Evolutionary conservation across 1,140 invertebrate genomes (phyloP).

Genomic region (Zaprionus ornatus): DNA sequence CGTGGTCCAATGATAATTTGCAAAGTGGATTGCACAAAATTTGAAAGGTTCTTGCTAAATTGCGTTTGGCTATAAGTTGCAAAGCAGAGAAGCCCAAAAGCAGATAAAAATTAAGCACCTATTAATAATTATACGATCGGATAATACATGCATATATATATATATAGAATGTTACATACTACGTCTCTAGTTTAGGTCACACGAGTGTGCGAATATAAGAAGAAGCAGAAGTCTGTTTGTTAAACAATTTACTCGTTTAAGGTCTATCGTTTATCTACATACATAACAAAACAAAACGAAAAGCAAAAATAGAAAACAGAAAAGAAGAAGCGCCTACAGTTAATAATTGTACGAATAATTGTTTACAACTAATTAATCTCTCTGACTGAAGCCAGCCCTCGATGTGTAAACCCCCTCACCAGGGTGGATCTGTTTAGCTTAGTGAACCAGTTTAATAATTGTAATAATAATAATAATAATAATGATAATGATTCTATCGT

Average conservation of each 20-base stretch:
- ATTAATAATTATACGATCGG: constrained; percentile 3
- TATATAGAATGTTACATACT: constrained; percentile 29
- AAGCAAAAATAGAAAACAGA: background rate
- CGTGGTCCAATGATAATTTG: constrained; percentile 74
- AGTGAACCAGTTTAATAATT: constrained; percentile 32
- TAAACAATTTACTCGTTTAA: constrained; percentile 80
- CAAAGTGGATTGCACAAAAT: constrained; percentile 65
- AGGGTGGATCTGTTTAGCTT: constrained; percentile 24
- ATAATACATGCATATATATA: constrained; percentile 35
- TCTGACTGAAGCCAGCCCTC: constrained; percentile 41
- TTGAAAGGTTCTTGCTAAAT: constrained; percentile 43
- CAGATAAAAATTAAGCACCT: constrained; percentile 14
- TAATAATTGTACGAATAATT: constrained; percentile 42
- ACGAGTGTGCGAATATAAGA: constrained; percentile 44
- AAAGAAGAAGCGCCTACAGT: background rate
- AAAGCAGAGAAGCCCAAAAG: constrained; percentile 21
- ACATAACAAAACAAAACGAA: constrained; percentile 55
- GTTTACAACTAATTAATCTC: constrained; percentile 42
- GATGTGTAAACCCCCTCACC: background rate
- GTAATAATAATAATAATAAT: background rate
- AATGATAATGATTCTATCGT: constrained; percentile 2
- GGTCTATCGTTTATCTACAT: constrained; percentile 77
- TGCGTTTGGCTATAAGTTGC: constrained; percentile 28
- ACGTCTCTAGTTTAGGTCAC: constrained; percentile 66
- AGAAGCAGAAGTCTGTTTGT: constrained; percentile 77